Percentiles rank a stretch among this genome's conserved stretches.
These are phyloP conservation scores for Amphibalanus amphitrite DNA, from an alignment of 1,140 invertebrate species.

Conservation along the genomic window DNA sequence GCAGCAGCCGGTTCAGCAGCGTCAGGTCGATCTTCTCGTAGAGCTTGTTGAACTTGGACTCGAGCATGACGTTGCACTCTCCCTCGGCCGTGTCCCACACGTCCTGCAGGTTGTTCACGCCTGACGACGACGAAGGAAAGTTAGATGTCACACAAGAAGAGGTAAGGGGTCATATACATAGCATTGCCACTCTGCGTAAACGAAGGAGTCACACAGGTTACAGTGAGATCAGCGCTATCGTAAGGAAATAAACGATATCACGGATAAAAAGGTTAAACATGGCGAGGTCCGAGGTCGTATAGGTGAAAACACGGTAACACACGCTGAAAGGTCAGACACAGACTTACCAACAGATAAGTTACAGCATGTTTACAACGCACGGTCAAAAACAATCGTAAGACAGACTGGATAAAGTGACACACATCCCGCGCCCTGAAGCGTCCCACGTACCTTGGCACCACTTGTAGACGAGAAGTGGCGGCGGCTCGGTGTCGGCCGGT, in stretches of 20 bases:
- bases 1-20: slow-evolving; percentile 79
- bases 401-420: slow-evolving; percentile 21
- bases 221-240: no score
- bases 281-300: no score
- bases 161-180: no score
- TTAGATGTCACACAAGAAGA: no score
- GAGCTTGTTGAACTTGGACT: slow-evolving; percentile 93
- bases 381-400: no score
- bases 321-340: no score
- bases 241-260: no score
- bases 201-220: no score
- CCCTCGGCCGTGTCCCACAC: slow-evolving; percentile 98
- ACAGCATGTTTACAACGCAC: not conserved
- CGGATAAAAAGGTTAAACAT: no score
- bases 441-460: slow-evolving; percentile 79
- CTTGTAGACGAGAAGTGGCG: slow-evolving; percentile 92
- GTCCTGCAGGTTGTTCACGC: slow-evolving; percentile 35
- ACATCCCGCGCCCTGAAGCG: not conserved
- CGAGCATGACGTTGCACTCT: slow-evolving; percentile 96
- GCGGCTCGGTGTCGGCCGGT: slow-evolving; percentile 94
- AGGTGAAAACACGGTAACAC: no score
- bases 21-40: slow-evolving; percentile 99
- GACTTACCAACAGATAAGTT: not conserved
- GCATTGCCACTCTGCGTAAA: no score
- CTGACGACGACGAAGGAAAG: not conserved